phyloP scores from a whole-genome alignment of 1,140 invertebrate genomes.

The Euschistus heros region DNA sequence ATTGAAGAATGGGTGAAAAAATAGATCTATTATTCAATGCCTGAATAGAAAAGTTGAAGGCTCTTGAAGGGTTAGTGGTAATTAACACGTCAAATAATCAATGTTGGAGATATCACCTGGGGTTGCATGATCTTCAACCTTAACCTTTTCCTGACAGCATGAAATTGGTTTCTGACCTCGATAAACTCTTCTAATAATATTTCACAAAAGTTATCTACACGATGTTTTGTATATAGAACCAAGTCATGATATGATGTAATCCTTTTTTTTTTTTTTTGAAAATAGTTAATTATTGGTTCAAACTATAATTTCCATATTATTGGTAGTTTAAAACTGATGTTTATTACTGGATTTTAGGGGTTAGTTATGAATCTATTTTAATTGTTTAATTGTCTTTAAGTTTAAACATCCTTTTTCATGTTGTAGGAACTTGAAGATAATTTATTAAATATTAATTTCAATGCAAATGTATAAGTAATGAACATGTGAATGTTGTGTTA shows the following conservation, averaged over 20 bases:
- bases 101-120: conserved; percentile 8
- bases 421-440: too few species aligned
- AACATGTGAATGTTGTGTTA: too few species aligned
- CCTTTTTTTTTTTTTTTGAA: neutral
- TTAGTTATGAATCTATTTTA: too few species aligned
- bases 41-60: neutral
- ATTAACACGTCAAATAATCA: conserved; percentile 24
- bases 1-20: too few species aligned
- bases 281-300: too few species aligned
- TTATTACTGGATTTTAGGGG: too few species aligned
- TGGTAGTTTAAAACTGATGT: too few species aligned
- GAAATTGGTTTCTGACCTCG: conserved; percentile 6
- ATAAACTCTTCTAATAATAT: conserved; percentile 11
- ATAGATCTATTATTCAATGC: neutral
- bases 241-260: neutral
- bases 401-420: too few species aligned
- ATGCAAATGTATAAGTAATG: too few species aligned
- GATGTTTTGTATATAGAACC: neutral
- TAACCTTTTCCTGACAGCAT: conserved; percentile 17
- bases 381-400: too few species aligned
- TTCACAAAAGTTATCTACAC: conserved; percentile 16
- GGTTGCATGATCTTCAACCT: conserved; percentile 16
- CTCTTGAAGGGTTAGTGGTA: conserved; percentile 1
- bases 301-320: too few species aligned
- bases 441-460: too few species aligned